Evolutionary conservation across 2,113 vertebrate species (phyloP), one percentile per base, ranked within the genome.

Genomic region (Myrmophylax atrothorax): DNA sequence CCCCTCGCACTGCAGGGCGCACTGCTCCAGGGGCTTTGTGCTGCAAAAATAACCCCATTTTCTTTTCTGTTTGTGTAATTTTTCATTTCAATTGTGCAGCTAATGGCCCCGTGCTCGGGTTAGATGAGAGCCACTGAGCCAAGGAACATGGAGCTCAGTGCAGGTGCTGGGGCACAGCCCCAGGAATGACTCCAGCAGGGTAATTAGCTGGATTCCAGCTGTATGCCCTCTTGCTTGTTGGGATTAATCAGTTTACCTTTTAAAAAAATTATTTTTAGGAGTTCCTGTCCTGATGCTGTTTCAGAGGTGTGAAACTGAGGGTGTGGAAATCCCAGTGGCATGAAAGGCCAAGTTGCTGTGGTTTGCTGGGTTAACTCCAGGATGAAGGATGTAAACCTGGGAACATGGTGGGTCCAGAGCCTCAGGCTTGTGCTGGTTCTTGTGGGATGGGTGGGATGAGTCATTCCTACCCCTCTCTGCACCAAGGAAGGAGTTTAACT

Each of bases 341-440:
- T 1, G 2, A 42, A 16, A 33, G 26, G 29, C 46, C 52, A 8
- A 5, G 12, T 4, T 28, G 31, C 38, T 60, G 55, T 0, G 4
- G 3, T 66, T 38, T 49, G 4, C 53, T 64, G 59, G 50, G 29
- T 69, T 42, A 19, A 29, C 33, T 46, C 16, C 17, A 10, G 37
- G 40, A 26, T 25, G 62, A n/a, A 33, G 77, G n/a, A 10, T 37
- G 52, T 26, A 69, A 68, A n/a, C 55, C 14, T 63, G 70, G 63
- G 59, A 33, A 0, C 4, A 4, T 58, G 18, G 62, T 0, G 6
- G 63, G 37, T 53, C 69, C 0, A 9, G 52, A 66, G 26, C 26
- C 49, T 0, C 5, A 28, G 37, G 22, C n/a, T 67, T 8, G 7
- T 66, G 66, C 58, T 23, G 15, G 18, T 63, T 89, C 37, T 18